Conservation (phyloP, 2,797 vertebrate species). For the Neopelma chrysocephalum region DNA sequence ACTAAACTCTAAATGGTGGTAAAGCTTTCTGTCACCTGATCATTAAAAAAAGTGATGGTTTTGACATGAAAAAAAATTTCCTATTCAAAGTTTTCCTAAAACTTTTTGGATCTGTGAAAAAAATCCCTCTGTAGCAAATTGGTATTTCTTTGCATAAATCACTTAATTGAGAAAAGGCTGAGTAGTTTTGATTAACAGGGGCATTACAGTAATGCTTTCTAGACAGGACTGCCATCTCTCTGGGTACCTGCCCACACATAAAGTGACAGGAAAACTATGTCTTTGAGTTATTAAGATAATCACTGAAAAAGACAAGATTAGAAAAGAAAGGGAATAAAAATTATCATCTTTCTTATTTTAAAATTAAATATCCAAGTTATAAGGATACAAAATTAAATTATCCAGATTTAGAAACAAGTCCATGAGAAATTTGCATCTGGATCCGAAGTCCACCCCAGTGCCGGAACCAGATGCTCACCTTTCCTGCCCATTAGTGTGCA, state of each 20-base stretch:
- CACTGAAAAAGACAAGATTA: slow-evolving; percentile 6
- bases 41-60: background rate
- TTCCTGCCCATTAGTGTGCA: background rate
- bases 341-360: background rate
- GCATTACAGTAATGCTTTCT: background rate
- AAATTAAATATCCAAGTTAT: background rate
- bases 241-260: background rate
- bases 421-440: background rate
- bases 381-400: background rate
- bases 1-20: background rate
- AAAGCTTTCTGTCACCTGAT: background rate
- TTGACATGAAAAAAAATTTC: background rate
- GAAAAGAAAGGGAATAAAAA: background rate
- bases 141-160: background rate
- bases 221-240: background rate
- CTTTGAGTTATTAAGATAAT: slow-evolving; percentile 25
- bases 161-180: slow-evolving; percentile 12
- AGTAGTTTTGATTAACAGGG: background rate
- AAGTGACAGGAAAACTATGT: background rate
- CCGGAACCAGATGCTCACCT: background rate
- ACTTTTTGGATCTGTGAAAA: background rate
- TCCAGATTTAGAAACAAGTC: background rate
- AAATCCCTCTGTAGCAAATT: background rate
- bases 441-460: background rate
- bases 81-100: background rate